A percentile compares a stretch with the other conserved stretches of the same genome.
phyloP scores from a whole-genome alignment of 92 coral and sea anemone genomes.

The Anthopleura xanthogrammica region DNA sequence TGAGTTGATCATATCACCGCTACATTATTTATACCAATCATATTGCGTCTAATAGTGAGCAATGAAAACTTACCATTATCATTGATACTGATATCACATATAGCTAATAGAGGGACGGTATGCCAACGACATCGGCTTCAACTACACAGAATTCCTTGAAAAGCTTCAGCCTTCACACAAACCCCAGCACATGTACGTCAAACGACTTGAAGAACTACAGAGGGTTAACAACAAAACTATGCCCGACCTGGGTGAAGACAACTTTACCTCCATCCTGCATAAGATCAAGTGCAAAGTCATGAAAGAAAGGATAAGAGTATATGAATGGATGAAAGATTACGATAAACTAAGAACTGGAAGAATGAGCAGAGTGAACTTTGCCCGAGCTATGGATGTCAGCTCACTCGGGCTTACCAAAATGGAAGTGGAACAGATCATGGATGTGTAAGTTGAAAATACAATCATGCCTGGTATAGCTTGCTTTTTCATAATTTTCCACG shows the following conservation, averaged over 20 bases:
- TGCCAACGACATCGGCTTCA: constrained; percentile 89
- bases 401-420: constrained; percentile 84
- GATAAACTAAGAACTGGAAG: constrained; percentile 97
- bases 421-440: constrained; percentile 80
- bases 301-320: constrained; percentile 89
- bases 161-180: constrained; percentile 81
- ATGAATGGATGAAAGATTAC: constrained; percentile 90
- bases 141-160: constrained; percentile 81
- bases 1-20: no score
- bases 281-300: constrained; percentile 87
- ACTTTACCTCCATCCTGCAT: constrained; percentile 72
- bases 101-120: constrained; percentile 82
- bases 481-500: no score
- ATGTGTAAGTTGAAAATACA: constrained; percentile 46
- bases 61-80: no score
- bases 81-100: neutral
- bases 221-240: constrained; percentile 82
- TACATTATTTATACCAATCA: no score
- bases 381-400: constrained; percentile 90
- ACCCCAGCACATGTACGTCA: constrained; percentile 73
- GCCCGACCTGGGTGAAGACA: constrained; percentile 86
- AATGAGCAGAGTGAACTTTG: constrained; percentile 78
- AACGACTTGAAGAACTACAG: constrained; percentile 78
- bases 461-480: no score
- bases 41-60: no score